Evolutionary conservation across 2,797 vertebrate species (phyloP).

Genomic region (Clarias pachynema): DNA sequence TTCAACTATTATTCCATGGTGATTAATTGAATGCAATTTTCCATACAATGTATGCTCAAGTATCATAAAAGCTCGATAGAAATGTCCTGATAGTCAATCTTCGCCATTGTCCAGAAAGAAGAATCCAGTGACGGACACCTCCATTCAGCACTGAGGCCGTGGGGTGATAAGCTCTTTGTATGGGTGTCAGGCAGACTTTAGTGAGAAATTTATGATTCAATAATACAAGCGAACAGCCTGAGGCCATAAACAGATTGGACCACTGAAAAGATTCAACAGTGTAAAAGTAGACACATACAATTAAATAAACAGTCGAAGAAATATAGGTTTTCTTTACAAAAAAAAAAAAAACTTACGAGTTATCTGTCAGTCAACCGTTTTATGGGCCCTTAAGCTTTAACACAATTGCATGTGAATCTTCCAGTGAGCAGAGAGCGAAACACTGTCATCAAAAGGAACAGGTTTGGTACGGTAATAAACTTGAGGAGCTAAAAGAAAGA

Average conservation of each 20-base stretch:
- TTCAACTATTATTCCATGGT: neutral
- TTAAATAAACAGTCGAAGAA: neutral
- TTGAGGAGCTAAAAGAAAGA: conserved; percentile 18
- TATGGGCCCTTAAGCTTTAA: neutral
- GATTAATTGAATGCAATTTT: neutral
- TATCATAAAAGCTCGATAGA: neutral
- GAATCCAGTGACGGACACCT: conserved; percentile 27
- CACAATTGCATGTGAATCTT: neutral
- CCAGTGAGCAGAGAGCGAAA: neutral
- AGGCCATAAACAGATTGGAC: conserved; percentile 33
- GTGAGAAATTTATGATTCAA: conserved; percentile 42
- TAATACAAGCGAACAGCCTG: conserved; percentile 40
- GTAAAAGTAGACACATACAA: neutral
- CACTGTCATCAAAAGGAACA: neutral
- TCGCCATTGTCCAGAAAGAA: conserved; percentile 21
- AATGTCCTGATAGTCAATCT: conserved; percentile 14
- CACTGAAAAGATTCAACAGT: conserved; percentile 7
- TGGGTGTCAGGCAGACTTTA: conserved; percentile 30
- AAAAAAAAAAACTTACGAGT: neutral
- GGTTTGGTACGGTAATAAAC: conserved; percentile 26
- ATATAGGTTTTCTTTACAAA: neutral
- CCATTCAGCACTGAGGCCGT: conserved; percentile 28
- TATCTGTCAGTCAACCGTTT: neutral
- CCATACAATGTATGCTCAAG: neutral
- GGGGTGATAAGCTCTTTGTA: conserved; percentile 39